Base-by-base conservation (phyloP, 2,113 vertebrate species). In the Sylvilagus bachmani region DNA sequence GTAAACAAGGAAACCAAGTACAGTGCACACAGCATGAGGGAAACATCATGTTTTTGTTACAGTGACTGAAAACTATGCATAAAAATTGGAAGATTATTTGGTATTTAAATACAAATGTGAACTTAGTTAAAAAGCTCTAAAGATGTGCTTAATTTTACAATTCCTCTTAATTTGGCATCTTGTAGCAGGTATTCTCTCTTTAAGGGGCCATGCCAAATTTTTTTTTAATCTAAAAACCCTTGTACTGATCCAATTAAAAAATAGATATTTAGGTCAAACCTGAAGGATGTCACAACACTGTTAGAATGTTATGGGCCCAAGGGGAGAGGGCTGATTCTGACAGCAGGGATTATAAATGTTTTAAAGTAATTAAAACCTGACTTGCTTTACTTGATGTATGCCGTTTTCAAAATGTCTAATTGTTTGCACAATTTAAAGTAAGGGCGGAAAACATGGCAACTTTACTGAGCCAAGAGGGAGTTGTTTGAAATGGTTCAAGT, bases 1-100 rank as follows among this genome's bases (percentile, higher is more conserved):
- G 98, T 98, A 98, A 99, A 98, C 98, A 98, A 97, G 98, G 97
- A 98, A 98, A 97, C 92, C 66, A 92, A 97, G 96, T 94, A 97
- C 96, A 97, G 98, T 89, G 93, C 97, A 96, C 98, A 97, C 98
- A 98, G 98, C 98, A 96, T 97, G 98, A 97, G 97, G 96, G 82
- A 58, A 0, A 98, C 98, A 98, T 98, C 97, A 95, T 98, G 98
- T 98, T 98, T 98, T 98, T 13, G 98, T 99, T 98, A 98, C 97
- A 97, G 86, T 93, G 97, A 97, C 98, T 97, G 97, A 98, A 98
- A 99, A 98, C 97, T 98, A 98, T 98, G 98, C 98, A 98, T 98
- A 98, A 97, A 98, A 98, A 98, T 98, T 98, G 98, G 96, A 94
- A 97, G 97, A 98, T 98, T 98, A 98, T 97, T 98, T 98, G 97